Evolutionary conservation across 2,797 vertebrate genomes (phyloP), one percentile per base, ranked within the genome.

Genomic region (Amblyopsis hoosieri): DNA sequence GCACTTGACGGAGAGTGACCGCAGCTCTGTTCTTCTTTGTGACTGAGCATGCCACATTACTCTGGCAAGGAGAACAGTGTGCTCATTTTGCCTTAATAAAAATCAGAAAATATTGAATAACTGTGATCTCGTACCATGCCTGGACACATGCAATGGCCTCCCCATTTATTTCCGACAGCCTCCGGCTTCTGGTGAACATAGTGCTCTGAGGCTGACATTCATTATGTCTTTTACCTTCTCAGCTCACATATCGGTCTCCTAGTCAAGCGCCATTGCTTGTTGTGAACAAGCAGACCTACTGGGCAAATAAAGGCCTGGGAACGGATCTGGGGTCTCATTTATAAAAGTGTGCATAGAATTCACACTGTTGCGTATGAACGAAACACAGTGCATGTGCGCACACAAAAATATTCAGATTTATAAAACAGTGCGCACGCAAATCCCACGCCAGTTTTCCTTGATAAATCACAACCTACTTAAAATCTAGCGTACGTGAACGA

Each of bases 171-270:
- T 68, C 51, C 53, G 49, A 73, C 71, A 29, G 51, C 76, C 72
- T 60, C 54, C 1, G 63, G 49, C 69, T 80, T 82, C 69, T 66
- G 62, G 79, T 75, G 70, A 69, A 78, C 46, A 76, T 51, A 75
- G 76, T 79, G 61, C 59, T 69, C 23, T 64, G n/a, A 14, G 31
- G 48, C 68, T 59, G 67, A 67, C n/a, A 62, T 57, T 62, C 45
- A 69, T 55, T 9, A 74, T 62, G 54, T 66, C 42, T 71, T 70
- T 83, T 60, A 71, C 69, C 67, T 63, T 60, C 63, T 56, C 17
- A 55, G 50, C 53, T 75, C 63, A 23, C 29, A 7, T 53, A 29
- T 48, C 62, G 2, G 11, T 45, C 58, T 12, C 23, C 14, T 19
- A 48, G 54, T 66, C 56, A 69, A 23, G 54, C 47, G 14, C 60